phyloP scores from a whole-genome alignment of 2,113 vertebrate species.

The Vulpes vulpes region DNA sequence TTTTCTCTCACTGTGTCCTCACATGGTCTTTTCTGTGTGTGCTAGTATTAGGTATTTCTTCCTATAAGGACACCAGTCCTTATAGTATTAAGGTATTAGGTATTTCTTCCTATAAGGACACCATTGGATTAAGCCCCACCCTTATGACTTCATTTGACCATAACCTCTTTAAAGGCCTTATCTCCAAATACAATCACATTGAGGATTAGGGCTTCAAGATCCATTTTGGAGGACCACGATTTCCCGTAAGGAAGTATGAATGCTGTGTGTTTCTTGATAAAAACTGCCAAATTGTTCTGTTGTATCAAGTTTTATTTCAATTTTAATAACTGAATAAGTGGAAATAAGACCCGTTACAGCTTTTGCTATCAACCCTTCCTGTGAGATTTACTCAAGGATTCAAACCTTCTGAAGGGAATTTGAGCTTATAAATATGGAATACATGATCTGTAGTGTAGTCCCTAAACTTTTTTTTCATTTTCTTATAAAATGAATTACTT shows the following conservation, averaged over 20 bases:
- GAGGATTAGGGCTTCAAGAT: background rate
- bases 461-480: background rate
- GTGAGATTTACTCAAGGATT: background rate
- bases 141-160: background rate
- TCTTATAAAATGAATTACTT: slow-evolving; percentile 30
- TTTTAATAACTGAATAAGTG: slow-evolving; percentile 23
- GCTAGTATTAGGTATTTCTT: background rate
- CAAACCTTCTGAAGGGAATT: background rate
- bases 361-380: background rate
- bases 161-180: background rate
- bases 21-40: too few species aligned
- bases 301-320: background rate
- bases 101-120: background rate
- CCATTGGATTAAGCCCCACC: background rate
- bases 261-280: background rate
- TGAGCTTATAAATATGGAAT: slow-evolving; percentile 44
- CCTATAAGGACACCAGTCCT: background rate
- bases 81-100: background rate
- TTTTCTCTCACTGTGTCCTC: background rate
- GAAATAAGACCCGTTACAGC: background rate
- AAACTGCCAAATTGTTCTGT: background rate
- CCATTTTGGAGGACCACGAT: background rate
- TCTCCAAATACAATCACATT: background rate
- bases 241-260: background rate
- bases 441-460: background rate